Evolutionary conservation across 2,113 vertebrate genomes (phyloP).

Genomic region (Isichthys henryi): DNA sequence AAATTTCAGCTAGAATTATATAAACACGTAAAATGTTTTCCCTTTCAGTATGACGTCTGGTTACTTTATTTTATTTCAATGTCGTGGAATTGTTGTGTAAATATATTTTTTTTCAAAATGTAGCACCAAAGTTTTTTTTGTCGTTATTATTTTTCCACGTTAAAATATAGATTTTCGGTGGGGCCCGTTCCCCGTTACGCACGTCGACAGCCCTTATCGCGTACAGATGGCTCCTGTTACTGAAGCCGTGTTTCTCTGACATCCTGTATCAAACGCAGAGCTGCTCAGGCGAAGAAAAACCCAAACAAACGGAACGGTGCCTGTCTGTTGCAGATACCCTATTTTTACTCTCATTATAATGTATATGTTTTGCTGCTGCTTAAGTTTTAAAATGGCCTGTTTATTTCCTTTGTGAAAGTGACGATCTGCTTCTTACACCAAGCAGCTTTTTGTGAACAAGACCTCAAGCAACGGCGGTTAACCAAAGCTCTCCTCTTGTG

Average conservation of each 20-base stretch:
- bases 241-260: slow-evolving; percentile 19
- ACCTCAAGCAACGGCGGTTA: neutral
- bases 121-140: neutral
- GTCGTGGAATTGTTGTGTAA: neutral
- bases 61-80: neutral
- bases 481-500: neutral
- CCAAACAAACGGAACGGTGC: slow-evolving; percentile 17
- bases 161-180: neutral
- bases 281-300: slow-evolving; percentile 12
- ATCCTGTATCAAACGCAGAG: slow-evolving; percentile 25
- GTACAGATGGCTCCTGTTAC: slow-evolving; percentile 29
- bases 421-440: neutral
- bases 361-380: neutral
- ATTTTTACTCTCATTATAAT: neutral
- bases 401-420: neutral
- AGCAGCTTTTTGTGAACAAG: neutral
- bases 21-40: neutral
- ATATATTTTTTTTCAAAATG: neutral
- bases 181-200: neutral
- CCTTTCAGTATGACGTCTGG: neutral
- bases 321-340: neutral
- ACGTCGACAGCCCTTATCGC: neutral
- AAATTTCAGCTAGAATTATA: neutral
- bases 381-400: neutral
- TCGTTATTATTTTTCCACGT: neutral